Evolutionary conservation across 2,797 vertebrate species (phyloP), one percentile per base, ranked within the genome.

Genomic region (Schizopygopsis pylzovi): DNA sequence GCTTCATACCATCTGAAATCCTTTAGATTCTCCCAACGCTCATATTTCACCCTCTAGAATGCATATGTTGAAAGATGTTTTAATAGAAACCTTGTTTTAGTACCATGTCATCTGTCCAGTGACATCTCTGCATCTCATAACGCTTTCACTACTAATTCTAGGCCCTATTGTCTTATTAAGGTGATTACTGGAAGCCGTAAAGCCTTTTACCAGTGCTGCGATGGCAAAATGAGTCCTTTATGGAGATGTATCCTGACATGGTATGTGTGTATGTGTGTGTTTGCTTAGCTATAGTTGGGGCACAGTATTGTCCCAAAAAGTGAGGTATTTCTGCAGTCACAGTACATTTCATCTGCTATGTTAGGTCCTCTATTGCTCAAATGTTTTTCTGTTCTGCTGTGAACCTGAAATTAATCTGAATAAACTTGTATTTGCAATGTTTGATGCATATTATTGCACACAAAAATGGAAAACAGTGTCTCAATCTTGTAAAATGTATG

Each of bases 1-100:
- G 87, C 87, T 89, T 89, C 89, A 13, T 85, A 70, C 91, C 90
- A 90, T 87, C 88, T 88, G 61, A 87, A 87, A 91, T 89, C 84
- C 61, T 84, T 91, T 91, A 91, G 83, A 88, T 92, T 94, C 94
- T 94, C 92, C 90, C 88, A 68, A 83, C 81, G 83, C 85, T 76
- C 81, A 83, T 78, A 81, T 90, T 83, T 33, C 81, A 84, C 89
- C 86, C 67, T 76, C 56, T 86, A 68, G 73, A 85, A 86, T 87
- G 85, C 56, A 79, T 80, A 68, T 81, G 88, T 90, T 81, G 72
- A 83, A 85, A 41, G 84, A 80, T 61, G 67, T 63, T 75, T 54
- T 88, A 85, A 80, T 63, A 28, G 77, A 85, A 80, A 85, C 77
- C 52, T 79, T 73, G 77, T 85, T 85, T 43, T 45, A 70, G 75